Conservation (phyloP, 2,113 vertebrate species). For the Todiramphus saurophagus region DNA sequence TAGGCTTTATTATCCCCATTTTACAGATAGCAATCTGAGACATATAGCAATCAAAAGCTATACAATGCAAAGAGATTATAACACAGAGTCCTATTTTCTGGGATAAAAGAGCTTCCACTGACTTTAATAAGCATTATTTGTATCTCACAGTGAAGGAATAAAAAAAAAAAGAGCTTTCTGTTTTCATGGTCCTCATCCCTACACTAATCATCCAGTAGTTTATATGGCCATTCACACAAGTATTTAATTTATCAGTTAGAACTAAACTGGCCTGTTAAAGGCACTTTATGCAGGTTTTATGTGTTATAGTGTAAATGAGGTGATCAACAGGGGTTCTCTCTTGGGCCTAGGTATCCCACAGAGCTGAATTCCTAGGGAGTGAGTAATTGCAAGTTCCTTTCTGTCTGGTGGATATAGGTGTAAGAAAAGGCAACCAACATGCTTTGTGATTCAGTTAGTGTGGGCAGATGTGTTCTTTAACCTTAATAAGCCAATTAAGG, state of each 20-base stretch:
- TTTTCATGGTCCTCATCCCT: background rate
- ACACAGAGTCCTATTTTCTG: background rate
- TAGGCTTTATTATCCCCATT: conserved; percentile 26
- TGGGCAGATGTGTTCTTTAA: background rate
- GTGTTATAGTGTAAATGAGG: background rate
- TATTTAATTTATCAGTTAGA: background rate
- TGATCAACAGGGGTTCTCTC: background rate
- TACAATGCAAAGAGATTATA: background rate
- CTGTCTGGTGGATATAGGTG: background rate
- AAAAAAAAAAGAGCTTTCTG: background rate
- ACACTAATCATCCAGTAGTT: background rate
- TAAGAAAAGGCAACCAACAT: background rate
- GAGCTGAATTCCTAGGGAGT: background rate
- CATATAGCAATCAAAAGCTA: conserved; percentile 1
- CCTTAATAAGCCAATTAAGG: background rate
- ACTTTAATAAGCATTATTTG: background rate
- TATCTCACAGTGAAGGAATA: background rate
- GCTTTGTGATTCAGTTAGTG: background rate
- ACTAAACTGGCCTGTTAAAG: background rate
- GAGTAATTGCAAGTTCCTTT: background rate
- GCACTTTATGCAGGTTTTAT: background rate
- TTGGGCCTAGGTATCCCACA: background rate
- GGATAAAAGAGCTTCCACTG: background rate
- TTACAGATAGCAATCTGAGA: background rate
- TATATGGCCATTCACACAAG: background rate